Evolutionary conservation across 2,888 invertebrate species (phyloP), one percentile per base, ranked within the genome.

Genomic region (Caenorhabditis sinica): DNA sequence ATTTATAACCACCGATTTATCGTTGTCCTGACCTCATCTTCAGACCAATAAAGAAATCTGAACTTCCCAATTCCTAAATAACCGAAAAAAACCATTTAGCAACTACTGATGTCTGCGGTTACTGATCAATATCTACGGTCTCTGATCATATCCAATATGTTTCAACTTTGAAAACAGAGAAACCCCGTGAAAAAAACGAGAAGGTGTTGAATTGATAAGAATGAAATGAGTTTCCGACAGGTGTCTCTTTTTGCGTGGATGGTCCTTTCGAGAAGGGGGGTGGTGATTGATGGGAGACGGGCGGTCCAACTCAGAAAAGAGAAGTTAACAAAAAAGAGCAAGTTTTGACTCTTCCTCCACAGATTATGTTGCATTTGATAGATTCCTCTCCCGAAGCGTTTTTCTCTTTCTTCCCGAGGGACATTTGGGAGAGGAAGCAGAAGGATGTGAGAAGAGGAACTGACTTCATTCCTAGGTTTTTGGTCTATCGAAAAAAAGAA

Each of bases 321-420:
- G 8, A 33, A 4, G n/a, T n/a, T 28, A 15, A 36, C 51, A 33
- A 25, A 33, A 69, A 49, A 15, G 36, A 45, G 49, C 1, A 49
- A 23, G n/a, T 25, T 36, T 61, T 36, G 56, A 56, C 63, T 53
- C 56, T 30, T 69, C 53, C 75, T 40, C n/a, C 69, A 28, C 69
- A 79, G 71, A 79, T 79, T 79, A 72, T 79, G 79, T 79, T 79
- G 79, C 79, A 79, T 79, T 79, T 79, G 79, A 79, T 79, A 63
- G 79, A 79, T 79, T 79, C 60, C 71, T 69, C 74, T 49, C 49
- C 5, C 51, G 9, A 25, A 36, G 36, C 17, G 20, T 23, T 8
- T 23, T 51, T 53, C n/a, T 28, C 28, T 8, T 25, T 5, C 56
- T 66, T 56, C 76, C 76, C 43, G 45, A 49, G 76, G 76, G 51